phyloP scores from a whole-genome alignment of 2,888 invertebrate species.

The Byasa hedistus region DNA sequence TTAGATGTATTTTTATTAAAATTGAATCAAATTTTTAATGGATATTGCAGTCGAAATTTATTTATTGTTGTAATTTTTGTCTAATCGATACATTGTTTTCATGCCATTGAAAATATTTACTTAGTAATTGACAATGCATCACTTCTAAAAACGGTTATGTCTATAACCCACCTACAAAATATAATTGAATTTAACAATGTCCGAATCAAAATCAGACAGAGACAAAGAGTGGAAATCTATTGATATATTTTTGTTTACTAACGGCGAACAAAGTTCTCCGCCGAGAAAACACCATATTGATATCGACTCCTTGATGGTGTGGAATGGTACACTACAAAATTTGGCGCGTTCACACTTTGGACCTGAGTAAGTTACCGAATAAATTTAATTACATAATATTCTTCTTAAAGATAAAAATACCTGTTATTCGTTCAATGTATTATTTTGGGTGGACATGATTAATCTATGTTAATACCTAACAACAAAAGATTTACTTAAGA shows the following conservation, averaged over 20 bases:
- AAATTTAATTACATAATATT: not conserved
- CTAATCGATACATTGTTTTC: not conserved
- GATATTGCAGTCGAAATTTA: not conserved
- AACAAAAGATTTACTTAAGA: too few species aligned
- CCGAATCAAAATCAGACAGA: conserved; percentile 3
- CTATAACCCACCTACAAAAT: not conserved
- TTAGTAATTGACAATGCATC: not conserved
- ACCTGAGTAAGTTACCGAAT: conserved; percentile 45
- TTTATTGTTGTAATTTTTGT: not conserved
- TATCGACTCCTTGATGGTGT: conserved; percentile 49
- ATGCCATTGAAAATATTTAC: not conserved
- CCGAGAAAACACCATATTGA: conserved; percentile 65
- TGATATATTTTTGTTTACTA: conserved; percentile 64
- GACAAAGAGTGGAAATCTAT: conserved; percentile 42
- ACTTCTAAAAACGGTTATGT: not conserved
- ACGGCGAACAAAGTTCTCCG: conserved; percentile 61
- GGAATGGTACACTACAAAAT: conserved; percentile 51
- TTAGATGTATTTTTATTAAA: conserved; percentile 13
- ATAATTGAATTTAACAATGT: conserved; percentile 12
- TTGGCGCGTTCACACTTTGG: conserved; percentile 62
- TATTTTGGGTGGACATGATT: too few species aligned
- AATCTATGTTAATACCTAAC: too few species aligned
- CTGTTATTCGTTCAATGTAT: too few species aligned
- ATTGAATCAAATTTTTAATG: conserved; percentile 16
- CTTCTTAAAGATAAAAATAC: not conserved